Percentiles rank a stretch among this genome's conserved stretches.
Evolutionary conservation across 2,797 vertebrate species (phyloP).

Genomic region (Muscicapa striata): DNA sequence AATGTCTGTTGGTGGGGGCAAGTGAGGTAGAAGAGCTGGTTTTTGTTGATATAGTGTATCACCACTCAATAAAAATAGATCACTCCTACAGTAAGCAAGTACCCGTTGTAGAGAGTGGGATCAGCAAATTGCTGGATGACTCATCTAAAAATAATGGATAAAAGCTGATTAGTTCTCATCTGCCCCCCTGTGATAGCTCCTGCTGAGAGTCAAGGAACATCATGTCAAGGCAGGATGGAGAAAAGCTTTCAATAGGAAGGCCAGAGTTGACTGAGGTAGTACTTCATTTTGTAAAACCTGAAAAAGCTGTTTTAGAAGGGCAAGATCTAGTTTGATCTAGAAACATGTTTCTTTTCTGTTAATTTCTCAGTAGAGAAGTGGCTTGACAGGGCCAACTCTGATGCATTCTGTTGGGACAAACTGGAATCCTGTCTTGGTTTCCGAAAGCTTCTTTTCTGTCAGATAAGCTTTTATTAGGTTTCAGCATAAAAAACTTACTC

Average conservation of each 20-base stretch:
- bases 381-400: not conserved
- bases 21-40: not conserved
- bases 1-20: not conserved
- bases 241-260: not conserved
- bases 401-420: not conserved
- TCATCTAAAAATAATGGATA: not conserved
- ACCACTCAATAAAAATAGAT: not conserved
- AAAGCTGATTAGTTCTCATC: not conserved
- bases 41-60: not conserved
- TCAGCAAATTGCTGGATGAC: not conserved
- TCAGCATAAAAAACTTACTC: not conserved
- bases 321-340: not conserved
- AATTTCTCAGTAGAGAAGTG: not conserved
- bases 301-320: not conserved
- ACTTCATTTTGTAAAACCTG: not conserved
- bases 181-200: not conserved
- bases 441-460: not conserved
- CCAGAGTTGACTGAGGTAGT: not conserved
- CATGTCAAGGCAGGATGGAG: not conserved
- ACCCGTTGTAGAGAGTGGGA: not conserved
- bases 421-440: not conserved
- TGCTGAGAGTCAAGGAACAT: not conserved
- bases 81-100: not conserved
- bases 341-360: not conserved
- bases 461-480: not conserved